Conservation (phyloP, 2,888 invertebrate genomes). For the Petrophora chlorosata region DNA sequence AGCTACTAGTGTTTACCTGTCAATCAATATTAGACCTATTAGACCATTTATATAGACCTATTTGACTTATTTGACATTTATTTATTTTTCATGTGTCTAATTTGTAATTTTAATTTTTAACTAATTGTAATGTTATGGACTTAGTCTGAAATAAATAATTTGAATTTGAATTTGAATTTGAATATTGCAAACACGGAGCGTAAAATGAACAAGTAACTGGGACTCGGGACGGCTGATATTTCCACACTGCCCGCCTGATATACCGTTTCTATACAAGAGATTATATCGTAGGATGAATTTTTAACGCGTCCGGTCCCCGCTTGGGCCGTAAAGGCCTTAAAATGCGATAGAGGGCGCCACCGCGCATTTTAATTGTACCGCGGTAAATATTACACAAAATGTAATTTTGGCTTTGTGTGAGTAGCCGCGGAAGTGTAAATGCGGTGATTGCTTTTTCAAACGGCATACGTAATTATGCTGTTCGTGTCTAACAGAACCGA, state of each 20-base stretch:
- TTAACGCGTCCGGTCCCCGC: conserved; percentile 46
- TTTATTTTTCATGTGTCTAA: too few species aligned
- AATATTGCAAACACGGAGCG: conserved; percentile 22
- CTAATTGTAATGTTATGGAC: too few species aligned
- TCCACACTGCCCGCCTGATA: too few species aligned
- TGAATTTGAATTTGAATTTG: too few species aligned
- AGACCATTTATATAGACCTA: too few species aligned
- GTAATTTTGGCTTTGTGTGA: conserved; percentile 39
- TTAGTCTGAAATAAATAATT: too few species aligned
- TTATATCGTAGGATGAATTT: conserved; percentile 54
- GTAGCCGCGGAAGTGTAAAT: conserved; percentile 26
- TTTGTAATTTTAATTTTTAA: too few species aligned
- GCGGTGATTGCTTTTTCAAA: conserved; percentile 39
- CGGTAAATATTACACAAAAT: conserved; percentile 55
- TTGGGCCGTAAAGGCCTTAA: conserved; percentile 43
- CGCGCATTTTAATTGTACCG: conserved; percentile 57
- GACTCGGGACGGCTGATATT: conserved; percentile 9
- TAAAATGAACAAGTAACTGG: conserved; percentile 13
- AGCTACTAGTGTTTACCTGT: conserved; percentile 17
- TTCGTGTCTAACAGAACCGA: neutral
- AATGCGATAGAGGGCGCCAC: conserved; percentile 47
- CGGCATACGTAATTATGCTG: conserved; percentile 14
- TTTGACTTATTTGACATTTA: too few species aligned
- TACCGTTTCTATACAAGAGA: conserved; percentile 33
- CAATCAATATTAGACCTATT: too few species aligned